Evolutionary conservation across 2,797 vertebrate species (phyloP).

Genomic region (Myoxocephalus aenaeus): DNA sequence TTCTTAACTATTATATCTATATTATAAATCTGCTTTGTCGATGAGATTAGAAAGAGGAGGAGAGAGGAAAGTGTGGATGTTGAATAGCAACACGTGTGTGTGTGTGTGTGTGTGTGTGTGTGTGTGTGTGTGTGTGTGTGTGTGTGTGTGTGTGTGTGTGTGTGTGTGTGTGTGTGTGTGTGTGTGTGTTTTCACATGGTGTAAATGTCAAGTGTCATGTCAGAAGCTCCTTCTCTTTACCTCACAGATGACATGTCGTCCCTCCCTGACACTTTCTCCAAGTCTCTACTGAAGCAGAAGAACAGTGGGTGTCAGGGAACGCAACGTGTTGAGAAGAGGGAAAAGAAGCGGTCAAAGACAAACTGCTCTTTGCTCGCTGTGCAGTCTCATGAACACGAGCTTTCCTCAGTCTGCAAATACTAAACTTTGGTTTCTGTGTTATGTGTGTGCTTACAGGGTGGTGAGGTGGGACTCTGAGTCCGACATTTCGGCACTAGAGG

Average conservation of each 20-base stretch:
- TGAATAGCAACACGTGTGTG: constrained; percentile 8
- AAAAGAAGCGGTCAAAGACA: constrained; percentile 21
- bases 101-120: neutral
- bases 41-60: neutral
- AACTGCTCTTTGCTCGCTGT: constrained; percentile 18
- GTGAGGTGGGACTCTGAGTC: constrained; percentile 97
- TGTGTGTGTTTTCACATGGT: constrained; percentile 43
- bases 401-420: constrained; percentile 16
- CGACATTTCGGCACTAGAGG: constrained; percentile 94
- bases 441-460: constrained; percentile 85
- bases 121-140: neutral
- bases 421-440: constrained; percentile 35
- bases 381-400: constrained; percentile 3
- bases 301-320: constrained; percentile 70
- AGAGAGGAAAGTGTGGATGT: constrained; percentile 15
- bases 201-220: constrained; percentile 84
- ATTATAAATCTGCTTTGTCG: neutral
- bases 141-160: neutral
- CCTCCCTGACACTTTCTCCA: constrained; percentile 54
- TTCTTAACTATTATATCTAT: neutral
- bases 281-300: constrained; percentile 66
- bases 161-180: neutral
- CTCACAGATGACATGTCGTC: constrained; percentile 62
- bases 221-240: constrained; percentile 61
- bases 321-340: constrained; percentile 26